A percentile compares a stretch with the other conserved stretches of the same genome.
phyloP scores from a whole-genome alignment of 1,140 invertebrate species.

The Xylocopa sonorina region DNA sequence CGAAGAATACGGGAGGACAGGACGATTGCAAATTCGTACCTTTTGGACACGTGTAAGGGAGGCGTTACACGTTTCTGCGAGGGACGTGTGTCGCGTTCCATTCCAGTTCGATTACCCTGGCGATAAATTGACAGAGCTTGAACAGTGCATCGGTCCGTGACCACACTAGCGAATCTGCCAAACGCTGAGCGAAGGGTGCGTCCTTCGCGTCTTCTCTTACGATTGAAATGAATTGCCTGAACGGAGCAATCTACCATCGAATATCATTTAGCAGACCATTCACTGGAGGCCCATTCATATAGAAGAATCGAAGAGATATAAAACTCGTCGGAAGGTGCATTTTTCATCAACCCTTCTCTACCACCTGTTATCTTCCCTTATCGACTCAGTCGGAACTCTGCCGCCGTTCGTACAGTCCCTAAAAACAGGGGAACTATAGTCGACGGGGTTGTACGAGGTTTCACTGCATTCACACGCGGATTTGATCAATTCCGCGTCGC shows the following conservation, averaged over 20 bases:
- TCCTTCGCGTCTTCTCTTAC: neutral
- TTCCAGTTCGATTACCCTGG: constrained; percentile 37
- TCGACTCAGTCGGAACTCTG: neutral
- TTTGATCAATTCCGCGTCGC: neutral
- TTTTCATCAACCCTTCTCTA: constrained; percentile 1
- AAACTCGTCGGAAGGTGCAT: too few species aligned
- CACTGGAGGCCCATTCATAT: too few species aligned
- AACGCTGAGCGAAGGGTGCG: neutral
- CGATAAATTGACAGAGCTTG: constrained; percentile 32
- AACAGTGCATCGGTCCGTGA: neutral
- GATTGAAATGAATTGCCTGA: neutral
- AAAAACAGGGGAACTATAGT: constrained; percentile 6
- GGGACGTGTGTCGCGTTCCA: constrained; percentile 23
- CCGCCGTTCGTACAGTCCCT: neutral
- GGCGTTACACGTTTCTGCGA: too few species aligned
- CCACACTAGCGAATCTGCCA: constrained; percentile 2
- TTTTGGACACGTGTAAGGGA: neutral
- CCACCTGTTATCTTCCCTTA: constrained; percentile 4
- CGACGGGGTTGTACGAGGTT: constrained; percentile 4
- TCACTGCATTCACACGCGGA: neutral
- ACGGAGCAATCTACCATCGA: neutral
- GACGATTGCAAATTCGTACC: neutral
- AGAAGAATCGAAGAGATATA: neutral
- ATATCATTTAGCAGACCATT: neutral
- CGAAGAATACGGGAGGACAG: neutral